A percentile compares a stretch with the other conserved stretches of the same genome.
These are phyloP conservation scores for Solenopsis fugax DNA, from an alignment of 1,140 invertebrate species.

Conservation along the genomic window DNA sequence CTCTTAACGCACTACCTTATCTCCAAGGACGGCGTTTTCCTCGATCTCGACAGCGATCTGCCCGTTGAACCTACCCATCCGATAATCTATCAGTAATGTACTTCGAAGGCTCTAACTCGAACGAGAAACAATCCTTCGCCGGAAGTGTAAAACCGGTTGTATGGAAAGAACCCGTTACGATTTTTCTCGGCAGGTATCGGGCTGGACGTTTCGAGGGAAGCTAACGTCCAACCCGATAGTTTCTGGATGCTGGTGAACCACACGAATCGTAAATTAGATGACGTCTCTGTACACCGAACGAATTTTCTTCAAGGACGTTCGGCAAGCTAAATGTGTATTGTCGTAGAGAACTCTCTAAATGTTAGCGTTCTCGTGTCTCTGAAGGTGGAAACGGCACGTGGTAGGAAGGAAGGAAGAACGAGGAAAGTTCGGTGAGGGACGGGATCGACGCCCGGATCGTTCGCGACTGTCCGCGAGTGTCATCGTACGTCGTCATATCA, in stretches of 20 bases:
- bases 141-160: background rate
- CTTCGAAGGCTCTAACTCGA: conserved; percentile 72
- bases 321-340: conserved; percentile 50
- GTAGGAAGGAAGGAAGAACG: background rate
- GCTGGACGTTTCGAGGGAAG: background rate
- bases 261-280: conserved; percentile 29
- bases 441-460: background rate
- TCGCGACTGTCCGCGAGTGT: conserved; percentile 5
- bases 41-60: conserved; percentile 84
- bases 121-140: background rate
- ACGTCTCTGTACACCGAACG: conserved; percentile 30
- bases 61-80: conserved; percentile 84
- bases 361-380: conserved; percentile 56
- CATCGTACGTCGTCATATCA: conserved; percentile 26
- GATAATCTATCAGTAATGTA: conserved; percentile 85
- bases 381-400: background rate
- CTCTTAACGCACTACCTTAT: conserved; percentile 97
- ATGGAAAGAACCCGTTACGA: background rate
- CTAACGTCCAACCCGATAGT: background rate
- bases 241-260: background rate
- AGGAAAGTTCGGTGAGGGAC: background rate
- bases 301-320: conserved; percentile 35
- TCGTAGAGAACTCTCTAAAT: conserved; percentile 60
- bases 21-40: conserved; percentile 82
- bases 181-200: background rate